Evolutionary conservation across 2,888 invertebrate species (phyloP).

Genomic region (Aporophyla lueneburgensis): DNA sequence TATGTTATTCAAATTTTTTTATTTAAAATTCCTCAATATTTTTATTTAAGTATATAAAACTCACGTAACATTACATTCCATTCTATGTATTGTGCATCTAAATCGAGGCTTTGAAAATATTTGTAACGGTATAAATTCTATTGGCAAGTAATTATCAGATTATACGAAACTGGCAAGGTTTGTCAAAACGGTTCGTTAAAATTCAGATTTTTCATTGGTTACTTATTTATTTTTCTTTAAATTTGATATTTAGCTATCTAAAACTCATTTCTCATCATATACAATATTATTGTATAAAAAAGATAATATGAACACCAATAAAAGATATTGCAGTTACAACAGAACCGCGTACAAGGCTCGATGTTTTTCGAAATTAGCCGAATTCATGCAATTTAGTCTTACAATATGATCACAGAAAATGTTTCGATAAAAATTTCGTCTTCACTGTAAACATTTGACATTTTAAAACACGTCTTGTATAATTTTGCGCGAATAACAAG

Average conservation of each 20-base stretch:
- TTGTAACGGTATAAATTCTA: slow-evolving; percentile 39
- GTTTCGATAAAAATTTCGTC: slow-evolving; percentile 44
- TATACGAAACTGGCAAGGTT: slow-evolving; percentile 57
- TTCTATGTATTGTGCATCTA: slow-evolving; percentile 61
- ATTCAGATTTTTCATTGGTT: slow-evolving; percentile 18
- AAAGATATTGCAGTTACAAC: slow-evolving; percentile 35
- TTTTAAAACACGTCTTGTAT: slow-evolving; percentile 36
- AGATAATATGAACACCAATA: slow-evolving; percentile 53
- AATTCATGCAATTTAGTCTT: slow-evolving; percentile 60
- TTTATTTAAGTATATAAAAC: slow-evolving; percentile 64
- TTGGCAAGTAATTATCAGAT: slow-evolving; percentile 54
- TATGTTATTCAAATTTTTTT: slow-evolving; percentile 67
- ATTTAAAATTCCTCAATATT: slow-evolving; percentile 65
- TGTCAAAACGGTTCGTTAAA: slow-evolving; percentile 13
- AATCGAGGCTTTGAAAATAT: slow-evolving; percentile 18
- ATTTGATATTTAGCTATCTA: not conserved
- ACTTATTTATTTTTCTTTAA: not conserved
- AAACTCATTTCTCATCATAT: slow-evolving; percentile 36
- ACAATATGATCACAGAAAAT: slow-evolving; percentile 65
- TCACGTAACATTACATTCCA: slow-evolving; percentile 57
- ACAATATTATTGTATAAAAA: slow-evolving; percentile 44
- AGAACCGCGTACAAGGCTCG: slow-evolving; percentile 47
- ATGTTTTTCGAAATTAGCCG: slow-evolving; percentile 57
- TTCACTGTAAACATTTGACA: slow-evolving; percentile 35
- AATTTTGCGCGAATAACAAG: slow-evolving; percentile 63